Percentiles rank a stretch among this genome's conserved stretches.
Evolutionary conservation across 2,797 vertebrate genomes (phyloP).

Genomic region (Liasis olivaceus): DNA sequence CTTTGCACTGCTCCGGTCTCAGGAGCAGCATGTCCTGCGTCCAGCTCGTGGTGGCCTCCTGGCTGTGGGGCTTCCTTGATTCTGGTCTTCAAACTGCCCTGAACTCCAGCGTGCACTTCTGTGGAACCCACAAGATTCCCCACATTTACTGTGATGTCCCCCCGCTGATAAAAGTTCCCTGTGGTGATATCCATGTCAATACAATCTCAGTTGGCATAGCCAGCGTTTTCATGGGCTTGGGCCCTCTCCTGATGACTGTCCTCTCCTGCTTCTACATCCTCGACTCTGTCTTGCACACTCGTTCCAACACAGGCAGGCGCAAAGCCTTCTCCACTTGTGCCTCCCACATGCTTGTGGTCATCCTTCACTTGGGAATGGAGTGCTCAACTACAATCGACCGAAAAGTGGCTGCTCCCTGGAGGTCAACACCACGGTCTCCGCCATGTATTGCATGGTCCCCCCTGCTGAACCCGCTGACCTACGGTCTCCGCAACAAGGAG

Average conservation of each 20-base stretch:
- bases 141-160: conserved; percentile 63
- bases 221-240: conserved; percentile 46
- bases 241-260: conserved; percentile 37
- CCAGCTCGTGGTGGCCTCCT: conserved; percentile 30
- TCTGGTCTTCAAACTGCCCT: conserved; percentile 43
- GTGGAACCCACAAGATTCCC: conserved; percentile 31
- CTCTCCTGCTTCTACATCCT: conserved; percentile 60
- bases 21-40: conserved; percentile 38
- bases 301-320: not conserved
- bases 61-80: conserved; percentile 49
- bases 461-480: conserved; percentile 71
- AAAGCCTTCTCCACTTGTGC: conserved; percentile 67
- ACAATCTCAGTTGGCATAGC: conserved; percentile 37
- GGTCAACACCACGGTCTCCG: not conserved
- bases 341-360: conserved; percentile 51
- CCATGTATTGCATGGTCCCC: conserved; percentile 49
- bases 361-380: not conserved
- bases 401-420: not conserved
- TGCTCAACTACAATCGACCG: conserved; percentile 26
- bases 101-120: conserved; percentile 45
- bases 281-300: conserved; percentile 36
- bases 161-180: conserved; percentile 37
- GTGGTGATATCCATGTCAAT: conserved; percentile 31
- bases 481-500: conserved; percentile 66
- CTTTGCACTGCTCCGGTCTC: conserved; percentile 42